These are phyloP conservation scores for Aptenodytes forsteri DNA, from an alignment of 2,113 vertebrate genomes.

Conservation along the genomic window DNA sequence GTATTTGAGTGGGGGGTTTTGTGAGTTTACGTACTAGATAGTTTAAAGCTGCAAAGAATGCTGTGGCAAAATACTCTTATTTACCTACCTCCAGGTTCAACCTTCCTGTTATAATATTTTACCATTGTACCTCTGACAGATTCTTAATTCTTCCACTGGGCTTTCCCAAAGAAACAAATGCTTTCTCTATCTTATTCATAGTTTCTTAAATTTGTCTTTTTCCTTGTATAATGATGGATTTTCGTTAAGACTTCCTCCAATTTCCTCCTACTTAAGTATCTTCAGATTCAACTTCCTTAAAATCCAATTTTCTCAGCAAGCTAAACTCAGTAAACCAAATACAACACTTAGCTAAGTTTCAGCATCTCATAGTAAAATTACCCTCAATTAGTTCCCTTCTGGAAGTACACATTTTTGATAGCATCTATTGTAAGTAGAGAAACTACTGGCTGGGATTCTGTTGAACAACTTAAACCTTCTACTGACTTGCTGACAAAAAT, in stretches of 20 bases:
- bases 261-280: not conserved
- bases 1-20: not conserved
- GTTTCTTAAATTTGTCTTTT: not conserved
- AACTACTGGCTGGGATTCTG: constrained; percentile 8
- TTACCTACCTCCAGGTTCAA: not conserved
- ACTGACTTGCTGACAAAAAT: constrained; percentile 9
- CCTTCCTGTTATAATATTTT: not conserved
- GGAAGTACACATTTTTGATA: not conserved
- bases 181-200: not conserved
- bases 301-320: not conserved
- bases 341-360: not conserved
- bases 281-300: not conserved
- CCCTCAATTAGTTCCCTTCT: constrained; percentile 16
- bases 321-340: constrained; percentile 8
- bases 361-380: constrained; percentile 16
- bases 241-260: not conserved
- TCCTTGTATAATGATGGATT: not conserved
- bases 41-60: not conserved
- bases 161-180: not conserved
- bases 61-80: not conserved
- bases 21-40: not conserved
- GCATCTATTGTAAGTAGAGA: not conserved
- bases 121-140: not conserved
- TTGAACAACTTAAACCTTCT: constrained; percentile 7
- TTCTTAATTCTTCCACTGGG: not conserved